phyloP scores from a whole-genome alignment of 2,797 vertebrate species.

The Kryptopterus vitreolus region DNA sequence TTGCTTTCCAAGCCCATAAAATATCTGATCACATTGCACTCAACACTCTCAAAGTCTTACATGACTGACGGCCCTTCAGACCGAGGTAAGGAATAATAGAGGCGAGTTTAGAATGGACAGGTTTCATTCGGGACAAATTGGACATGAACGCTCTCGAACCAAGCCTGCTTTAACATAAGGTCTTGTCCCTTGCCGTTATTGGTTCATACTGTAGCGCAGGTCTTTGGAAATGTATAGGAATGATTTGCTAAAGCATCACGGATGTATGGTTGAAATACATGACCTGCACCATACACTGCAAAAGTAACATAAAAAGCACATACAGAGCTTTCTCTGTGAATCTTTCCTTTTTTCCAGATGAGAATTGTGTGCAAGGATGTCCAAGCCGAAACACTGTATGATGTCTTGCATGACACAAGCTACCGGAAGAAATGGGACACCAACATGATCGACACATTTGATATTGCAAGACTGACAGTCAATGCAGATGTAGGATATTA shows the following conservation, averaged over 20 bases:
- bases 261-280: not conserved
- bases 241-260: conserved; percentile 3
- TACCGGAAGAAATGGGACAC: conserved; percentile 83
- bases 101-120: conserved; percentile 42
- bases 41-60: conserved; percentile 47
- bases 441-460: conserved; percentile 85
- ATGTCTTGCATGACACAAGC: conserved; percentile 81
- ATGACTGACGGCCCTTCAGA: conserved; percentile 39
- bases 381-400: conserved; percentile 76
- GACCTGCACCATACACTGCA: not conserved
- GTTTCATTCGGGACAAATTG: conserved; percentile 37
- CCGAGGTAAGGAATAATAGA: conserved; percentile 44
- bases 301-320: not conserved
- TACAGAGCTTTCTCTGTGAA: not conserved
- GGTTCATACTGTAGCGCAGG: not conserved
- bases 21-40: conserved; percentile 60
- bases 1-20: conserved; percentile 49
- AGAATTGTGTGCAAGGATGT: conserved; percentile 82
- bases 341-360: conserved; percentile 70
- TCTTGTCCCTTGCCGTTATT: not conserved
- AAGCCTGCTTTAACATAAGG: conserved; percentile 2
- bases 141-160: conserved; percentile 22
- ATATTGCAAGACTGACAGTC: conserved; percentile 81
- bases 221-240: not conserved
- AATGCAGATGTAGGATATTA: conserved; percentile 86